Evolutionary conservation across 2,797 vertebrate genomes (phyloP), one percentile per base, ranked within the genome.

Genomic region (Neosilurus hyrtlii): DNA sequence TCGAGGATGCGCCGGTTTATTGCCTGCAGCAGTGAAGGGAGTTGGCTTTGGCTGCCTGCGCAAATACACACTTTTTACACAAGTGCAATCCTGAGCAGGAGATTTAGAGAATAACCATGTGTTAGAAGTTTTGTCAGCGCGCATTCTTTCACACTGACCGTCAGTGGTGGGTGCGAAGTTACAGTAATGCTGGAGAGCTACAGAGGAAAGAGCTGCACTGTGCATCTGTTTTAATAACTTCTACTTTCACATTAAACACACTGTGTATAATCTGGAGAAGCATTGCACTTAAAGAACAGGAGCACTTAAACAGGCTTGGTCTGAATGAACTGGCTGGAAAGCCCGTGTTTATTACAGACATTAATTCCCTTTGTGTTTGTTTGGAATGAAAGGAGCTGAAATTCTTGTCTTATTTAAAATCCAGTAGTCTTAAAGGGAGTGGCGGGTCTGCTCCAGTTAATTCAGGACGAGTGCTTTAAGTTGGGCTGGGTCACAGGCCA

Each of bases 21-120:
- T 81, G 66, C 80, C 68, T 81, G 80, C 80, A 16, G 80, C 54
- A 49, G 80, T 72, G 37, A 61, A 67, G 80, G 80, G 80, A 81
- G 88, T 89, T 66, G 67, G 35, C 66, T 81, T 71, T 79, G 88
- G 86, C 61, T 57, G 49, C 63, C 88, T 91, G 92, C 94, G 93
- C 91, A 92, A 62, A 63, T 22, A 75, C 72, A 18, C 76, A 81
- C 16, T 18, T 20, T 70, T 52, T 26, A 63, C 59, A 52, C 30
- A 81, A 85, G 83, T 83, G 66, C 56, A 35, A 72, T 35, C 57
- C 61, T 18, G 43, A 62, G 35, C 24, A 56, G 20, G 20, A 61
- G 9, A 59, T 37, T 65, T 67, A 65, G 9, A 66, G 30, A 18
- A 51, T 49, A 30, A 61, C 30, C 56, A 73, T 22, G 57, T 35